These are phyloP conservation scores for Drosophila busckii DNA, from an alignment of 1,140 invertebrate genomes.

Conservation along the genomic window DNA sequence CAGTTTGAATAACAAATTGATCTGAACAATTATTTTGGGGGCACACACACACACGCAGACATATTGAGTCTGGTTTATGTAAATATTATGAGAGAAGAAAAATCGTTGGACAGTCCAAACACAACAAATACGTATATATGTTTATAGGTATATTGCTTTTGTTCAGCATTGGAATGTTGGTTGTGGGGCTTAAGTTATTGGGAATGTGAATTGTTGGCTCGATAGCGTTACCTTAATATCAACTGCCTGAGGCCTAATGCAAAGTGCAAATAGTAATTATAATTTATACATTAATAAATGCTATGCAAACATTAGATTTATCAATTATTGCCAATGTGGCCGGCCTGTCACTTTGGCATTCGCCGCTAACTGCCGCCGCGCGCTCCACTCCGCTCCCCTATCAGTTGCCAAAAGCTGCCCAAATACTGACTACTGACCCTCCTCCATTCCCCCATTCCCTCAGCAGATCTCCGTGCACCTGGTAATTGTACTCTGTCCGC, in stretches of 20 bases:
- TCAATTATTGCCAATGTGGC: slow-evolving; percentile 43
- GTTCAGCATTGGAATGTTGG: too few relatives aligned
- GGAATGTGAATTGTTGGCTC: background rate
- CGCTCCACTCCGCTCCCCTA: background rate
- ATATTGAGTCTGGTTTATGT: slow-evolving; percentile 63
- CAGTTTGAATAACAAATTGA: slow-evolving; percentile 58
- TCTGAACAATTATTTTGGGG: slow-evolving; percentile 31
- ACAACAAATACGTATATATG: background rate
- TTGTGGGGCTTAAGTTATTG: background rate
- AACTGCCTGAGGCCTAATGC: too few relatives aligned
- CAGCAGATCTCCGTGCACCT: too few relatives aligned
- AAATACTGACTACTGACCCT: slow-evolving; percentile 10
- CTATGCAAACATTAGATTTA: slow-evolving; percentile 53
- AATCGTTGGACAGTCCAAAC: slow-evolving; percentile 32
- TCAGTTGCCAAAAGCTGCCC: slow-evolving; percentile 20
- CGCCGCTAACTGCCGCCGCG: background rate
- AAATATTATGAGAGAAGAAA: slow-evolving; percentile 54
- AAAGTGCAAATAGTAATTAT: slow-evolving; percentile 25
- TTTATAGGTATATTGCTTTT: background rate
- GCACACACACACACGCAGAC: too few relatives aligned
- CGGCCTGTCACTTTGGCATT: slow-evolving; percentile 29
- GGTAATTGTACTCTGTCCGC: background rate
- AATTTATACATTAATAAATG: slow-evolving; percentile 46
- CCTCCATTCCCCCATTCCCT: background rate
- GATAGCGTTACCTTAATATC: slow-evolving; percentile 7